A percentile compares a stretch with the other conserved stretches of the same genome.
These are phyloP conservation scores for Strigamia crassipes DNA, from an alignment of 2,888 invertebrate species.

Conservation along the genomic window DNA sequence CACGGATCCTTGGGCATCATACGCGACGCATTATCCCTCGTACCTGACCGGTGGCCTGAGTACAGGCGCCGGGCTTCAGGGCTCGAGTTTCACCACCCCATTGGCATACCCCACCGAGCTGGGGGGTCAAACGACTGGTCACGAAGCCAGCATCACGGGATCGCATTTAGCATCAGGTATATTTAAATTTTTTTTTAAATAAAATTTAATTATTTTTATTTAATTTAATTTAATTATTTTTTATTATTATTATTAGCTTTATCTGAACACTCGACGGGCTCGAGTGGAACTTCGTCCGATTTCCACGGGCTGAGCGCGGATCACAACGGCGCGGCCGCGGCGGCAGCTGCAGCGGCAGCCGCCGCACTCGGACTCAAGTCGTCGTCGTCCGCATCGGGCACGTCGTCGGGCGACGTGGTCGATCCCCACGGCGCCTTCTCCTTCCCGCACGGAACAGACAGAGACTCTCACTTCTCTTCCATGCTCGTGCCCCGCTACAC, in stretches of 20 bases:
- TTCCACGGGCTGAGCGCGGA: constrained; percentile 50
- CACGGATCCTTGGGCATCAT: constrained; percentile 51
- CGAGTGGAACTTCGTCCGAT: constrained; percentile 48
- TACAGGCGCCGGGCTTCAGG: constrained; percentile 50
- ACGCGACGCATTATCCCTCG: constrained; percentile 51
- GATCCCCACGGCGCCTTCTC: constrained; percentile 49
- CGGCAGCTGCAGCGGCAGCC: constrained; percentile 48
- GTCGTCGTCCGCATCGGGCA: constrained; percentile 28
- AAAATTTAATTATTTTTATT: not conserved
- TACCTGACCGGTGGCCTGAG: constrained; percentile 51
- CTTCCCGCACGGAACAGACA: constrained; percentile 44
- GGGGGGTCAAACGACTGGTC: constrained; percentile 45
- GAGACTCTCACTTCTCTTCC: constrained; percentile 49
- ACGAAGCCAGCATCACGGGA: constrained; percentile 34
- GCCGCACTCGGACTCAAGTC: constrained; percentile 48
- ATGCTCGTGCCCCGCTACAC: constrained; percentile 50
- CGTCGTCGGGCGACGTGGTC: constrained; percentile 46
- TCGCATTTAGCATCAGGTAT: constrained; percentile 48
- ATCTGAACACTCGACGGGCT: constrained; percentile 49
- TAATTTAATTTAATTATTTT: no score
- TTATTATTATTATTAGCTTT: no score
- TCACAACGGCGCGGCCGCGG: constrained; percentile 47
- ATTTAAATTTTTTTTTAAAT: not conserved
- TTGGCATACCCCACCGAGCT: constrained; percentile 48
- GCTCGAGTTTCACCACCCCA: constrained; percentile 50